Base-by-base conservation (phyloP, 2,113 vertebrate species). In the Dicentrarchus labrax region DNA sequence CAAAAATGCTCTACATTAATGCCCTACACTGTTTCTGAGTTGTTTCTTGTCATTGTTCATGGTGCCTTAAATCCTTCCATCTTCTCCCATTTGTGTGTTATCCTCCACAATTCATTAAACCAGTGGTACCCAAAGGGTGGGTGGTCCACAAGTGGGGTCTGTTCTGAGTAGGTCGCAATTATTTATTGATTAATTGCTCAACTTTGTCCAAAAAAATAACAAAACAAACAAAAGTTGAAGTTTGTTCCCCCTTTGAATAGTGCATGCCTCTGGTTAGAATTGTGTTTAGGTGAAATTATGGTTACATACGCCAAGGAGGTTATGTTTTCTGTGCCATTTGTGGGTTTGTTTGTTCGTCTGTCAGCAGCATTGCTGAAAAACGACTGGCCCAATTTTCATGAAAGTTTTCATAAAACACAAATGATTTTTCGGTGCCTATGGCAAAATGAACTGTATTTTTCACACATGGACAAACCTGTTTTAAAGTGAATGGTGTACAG, bases 41-140 rank as follows among this genome's bases (percentile, higher is more conserved):
- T 77, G n/a, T 82, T 36, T 72, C 21, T 73, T 72, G 9, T 61
- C 54, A 57, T 76, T 83, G 36, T 68, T 74, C 56, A 43, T 50
- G 3, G n/a, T 70, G 66, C 60, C 76, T 73, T 77, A 10, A 84
- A 74, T 72, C 41, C 13, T 47, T 60, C 68, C 50, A 79, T 75
- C 24, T 45, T 74, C 21, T 65, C 39, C 47, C 21, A 48, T 76
- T 48, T 81, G 64, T 74, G 51, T 50, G 10, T 65, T 65, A 19
- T 72, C 53, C 22, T 66, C 21, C 61, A 50, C 13, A 71, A 21
- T 22, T 72, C 64, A 82, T 43, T 57, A 70, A 75, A 80, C 8
- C 50, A 71, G 69, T 74, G 64, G 61, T 71, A 82, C 71, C 78
- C 78, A 82, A 65, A 62, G 56, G 50, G 72, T 75, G 12, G 19